These are phyloP conservation scores for Sebastes kiyomatsui DNA, from an alignment of 2,797 vertebrate species.

Conservation along the genomic window DNA sequence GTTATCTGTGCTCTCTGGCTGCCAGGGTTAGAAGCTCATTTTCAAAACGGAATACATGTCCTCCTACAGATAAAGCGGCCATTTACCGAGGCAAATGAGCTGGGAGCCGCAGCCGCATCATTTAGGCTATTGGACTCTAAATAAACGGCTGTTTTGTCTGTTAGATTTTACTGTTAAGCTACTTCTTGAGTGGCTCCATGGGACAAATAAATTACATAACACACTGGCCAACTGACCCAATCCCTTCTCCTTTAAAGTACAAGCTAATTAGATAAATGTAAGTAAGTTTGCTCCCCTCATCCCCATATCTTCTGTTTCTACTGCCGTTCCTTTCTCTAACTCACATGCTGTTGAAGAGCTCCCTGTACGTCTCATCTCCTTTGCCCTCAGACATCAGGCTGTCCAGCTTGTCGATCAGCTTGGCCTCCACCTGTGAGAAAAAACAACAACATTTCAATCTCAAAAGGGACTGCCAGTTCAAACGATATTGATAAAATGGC, in stretches of 20 bases:
- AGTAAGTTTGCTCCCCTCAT: neutral
- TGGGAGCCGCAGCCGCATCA: neutral
- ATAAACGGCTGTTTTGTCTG: slow-evolving; percentile 16
- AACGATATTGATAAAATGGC: neutral
- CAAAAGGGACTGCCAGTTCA: neutral
- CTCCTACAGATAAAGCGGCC: neutral
- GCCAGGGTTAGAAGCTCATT: slow-evolving; percentile 22
- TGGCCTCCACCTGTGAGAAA: slow-evolving; percentile 93
- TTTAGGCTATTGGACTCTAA: slow-evolving; percentile 7
- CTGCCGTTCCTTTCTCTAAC: slow-evolving; percentile 25
- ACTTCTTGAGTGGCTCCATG: neutral
- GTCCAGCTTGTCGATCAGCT: slow-evolving; percentile 98
- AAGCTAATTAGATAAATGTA: neutral
- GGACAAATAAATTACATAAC: neutral
- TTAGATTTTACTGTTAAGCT: neutral
- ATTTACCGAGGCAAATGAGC: slow-evolving; percentile 22
- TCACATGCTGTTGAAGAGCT: slow-evolving; percentile 85
- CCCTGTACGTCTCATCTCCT: slow-evolving; percentile 97
- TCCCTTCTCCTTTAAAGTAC: neutral
- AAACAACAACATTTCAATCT: neutral
- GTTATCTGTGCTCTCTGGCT: neutral
- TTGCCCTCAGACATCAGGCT: slow-evolving; percentile 99
- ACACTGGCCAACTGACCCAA: neutral
- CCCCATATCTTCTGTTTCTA: neutral
- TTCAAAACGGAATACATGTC: slow-evolving; percentile 5